phyloP scores from a whole-genome alignment of 2,888 invertebrate genomes.

The Cryptocheilus praepositus region DNA sequence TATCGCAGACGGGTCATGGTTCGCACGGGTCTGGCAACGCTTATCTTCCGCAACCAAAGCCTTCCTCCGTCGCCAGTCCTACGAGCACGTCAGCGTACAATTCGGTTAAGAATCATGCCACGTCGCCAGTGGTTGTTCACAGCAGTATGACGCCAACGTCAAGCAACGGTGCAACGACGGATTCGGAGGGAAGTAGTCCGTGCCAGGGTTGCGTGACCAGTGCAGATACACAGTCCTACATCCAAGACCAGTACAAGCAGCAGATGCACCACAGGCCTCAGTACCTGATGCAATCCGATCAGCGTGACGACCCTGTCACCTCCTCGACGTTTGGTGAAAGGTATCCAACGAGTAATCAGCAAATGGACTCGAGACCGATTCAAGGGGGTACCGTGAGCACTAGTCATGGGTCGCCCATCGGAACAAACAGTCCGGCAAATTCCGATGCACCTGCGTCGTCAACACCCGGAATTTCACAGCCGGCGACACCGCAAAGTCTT shows the following conservation, averaged over 20 bases:
- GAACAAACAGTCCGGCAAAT: constrained; percentile 77
- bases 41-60: constrained; percentile 71
- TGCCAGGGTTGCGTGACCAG: constrained; percentile 68
- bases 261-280: constrained; percentile 58
- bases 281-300: constrained; percentile 65
- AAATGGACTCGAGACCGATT: constrained; percentile 83
- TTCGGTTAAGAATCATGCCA: constrained; percentile 68
- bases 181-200: constrained; percentile 62
- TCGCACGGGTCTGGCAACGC: constrained; percentile 40
- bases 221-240: constrained; percentile 65
- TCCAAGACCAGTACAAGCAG: constrained; percentile 67
- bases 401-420: constrained; percentile 85
- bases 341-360: constrained; percentile 73
- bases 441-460: constrained; percentile 74
- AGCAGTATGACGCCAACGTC: constrained; percentile 71
- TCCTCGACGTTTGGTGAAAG: constrained; percentile 82
- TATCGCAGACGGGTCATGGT: constrained; percentile 47
- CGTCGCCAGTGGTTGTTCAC: constrained; percentile 70
- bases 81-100: constrained; percentile 61
- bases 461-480: constrained; percentile 65
- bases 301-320: constrained; percentile 79
- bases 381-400: constrained; percentile 91
- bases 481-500: constrained; percentile 69
- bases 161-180: constrained; percentile 57
- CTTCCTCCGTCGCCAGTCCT: constrained; percentile 68